Evolutionary conservation across 2,888 invertebrate species (phyloP), one percentile per base, ranked within the genome.

Genomic region (Orthonychiurus folsomi): DNA sequence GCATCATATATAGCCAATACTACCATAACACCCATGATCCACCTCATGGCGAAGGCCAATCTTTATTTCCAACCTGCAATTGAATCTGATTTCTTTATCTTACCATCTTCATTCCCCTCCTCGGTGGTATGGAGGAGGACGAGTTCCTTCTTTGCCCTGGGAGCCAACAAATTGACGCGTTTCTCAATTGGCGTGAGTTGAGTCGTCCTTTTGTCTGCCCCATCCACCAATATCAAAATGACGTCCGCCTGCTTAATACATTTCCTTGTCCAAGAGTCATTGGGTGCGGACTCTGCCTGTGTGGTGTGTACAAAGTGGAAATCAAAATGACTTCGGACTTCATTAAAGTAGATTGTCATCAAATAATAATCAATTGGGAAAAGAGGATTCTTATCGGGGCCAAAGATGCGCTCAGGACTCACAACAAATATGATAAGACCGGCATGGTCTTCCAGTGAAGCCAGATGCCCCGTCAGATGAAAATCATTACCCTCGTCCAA

Each of bases 241-340:
- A 57, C 57, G 48, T 66, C 66, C 1, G 66, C 63, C 48, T 66
- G 66, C 18, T 57, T 47, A 20, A 63, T 52, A 25, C 66, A 63
- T 25, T 52, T 52, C 52, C 9, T 52, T 3, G 52, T 52, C 52
- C 52, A 52, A 37, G 15, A 37, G 9, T 37, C 37, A 37, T 37
- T n/a, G n/a, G n/a, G n/a, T n/a, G n/a, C n/a, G 5, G 37, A 15
- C 15, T 37, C 37, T 9, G 37, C 37, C 37, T 37, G 15, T 15
- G 37, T 37, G 15, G 9, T 5, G 5, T 9, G 15, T 15, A 37
- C 37, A 37, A 37, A 37, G 15, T 37, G 37, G 9, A 37, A 37
- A 9, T 37, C 9, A 37, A 37, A 15, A 15, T 37, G 37, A 15
- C 5, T 9, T 37, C 15, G 37, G 37, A 37, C 37, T 37, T 37